phyloP scores from a whole-genome alignment of 2,113 vertebrate species.

The Mus pahari region DNA sequence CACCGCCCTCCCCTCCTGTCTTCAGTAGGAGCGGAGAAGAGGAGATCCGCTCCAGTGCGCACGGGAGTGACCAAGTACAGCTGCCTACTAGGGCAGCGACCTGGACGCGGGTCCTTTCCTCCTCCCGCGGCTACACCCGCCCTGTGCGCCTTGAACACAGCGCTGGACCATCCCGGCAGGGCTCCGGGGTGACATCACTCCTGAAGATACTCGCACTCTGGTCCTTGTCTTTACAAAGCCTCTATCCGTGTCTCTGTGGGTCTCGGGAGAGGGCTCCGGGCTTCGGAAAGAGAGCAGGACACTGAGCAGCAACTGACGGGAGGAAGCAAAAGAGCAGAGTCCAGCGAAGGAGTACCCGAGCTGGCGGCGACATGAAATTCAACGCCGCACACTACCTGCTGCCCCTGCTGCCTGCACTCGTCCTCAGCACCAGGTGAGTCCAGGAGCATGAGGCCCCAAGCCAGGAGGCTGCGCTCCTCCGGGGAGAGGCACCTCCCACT shows the following conservation, averaged over 20 bases:
- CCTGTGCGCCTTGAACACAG: conserved; percentile 73
- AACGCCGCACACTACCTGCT: conserved; percentile 84
- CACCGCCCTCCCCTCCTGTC: not conserved
- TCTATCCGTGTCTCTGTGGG: conserved; percentile 33
- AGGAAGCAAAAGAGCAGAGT: not conserved
- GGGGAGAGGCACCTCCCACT: not conserved
- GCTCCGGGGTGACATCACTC: conserved; percentile 82
- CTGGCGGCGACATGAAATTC: conserved; percentile 84
- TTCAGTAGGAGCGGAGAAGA: not conserved
- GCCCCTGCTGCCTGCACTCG: conserved; percentile 83
- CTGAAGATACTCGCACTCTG: conserved; percentile 64
- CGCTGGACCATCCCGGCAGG: conserved; percentile 71
- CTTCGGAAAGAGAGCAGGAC: conserved; percentile 38
- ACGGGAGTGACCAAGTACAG: not conserved
- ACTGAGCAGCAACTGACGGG: conserved; percentile 29
- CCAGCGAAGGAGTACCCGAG: not conserved
- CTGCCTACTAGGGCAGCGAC: not conserved
- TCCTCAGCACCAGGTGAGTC: conserved; percentile 87
- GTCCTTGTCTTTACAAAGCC: conserved; percentile 43
- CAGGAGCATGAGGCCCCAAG: conserved; percentile 20
- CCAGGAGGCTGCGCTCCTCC: not conserved
- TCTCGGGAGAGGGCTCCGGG: not conserved
- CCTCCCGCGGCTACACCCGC: conserved; percentile 60
- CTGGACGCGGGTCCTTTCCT: not conserved
- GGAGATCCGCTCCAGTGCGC: not conserved